phyloP scores from a whole-genome alignment of 2,888 invertebrate genomes.

The Hirtodrosophila alboralis region DNA sequence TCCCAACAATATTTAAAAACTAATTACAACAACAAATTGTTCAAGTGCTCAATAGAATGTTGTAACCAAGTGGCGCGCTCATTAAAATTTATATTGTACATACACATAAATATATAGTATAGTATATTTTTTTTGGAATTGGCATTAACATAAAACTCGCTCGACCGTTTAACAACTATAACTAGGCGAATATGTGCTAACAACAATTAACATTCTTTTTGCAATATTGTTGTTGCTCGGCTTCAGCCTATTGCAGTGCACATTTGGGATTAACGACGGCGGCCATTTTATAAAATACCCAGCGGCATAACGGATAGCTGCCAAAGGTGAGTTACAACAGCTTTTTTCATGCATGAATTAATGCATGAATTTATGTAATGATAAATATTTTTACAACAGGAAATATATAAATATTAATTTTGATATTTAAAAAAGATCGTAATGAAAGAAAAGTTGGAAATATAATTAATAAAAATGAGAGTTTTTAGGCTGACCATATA shows the following conservation, averaged over 20 bases:
- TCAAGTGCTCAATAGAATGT: conserved; percentile 41
- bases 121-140: conserved; percentile 29
- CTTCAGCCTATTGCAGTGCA: conserved; percentile 9
- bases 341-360: neutral
- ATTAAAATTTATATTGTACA: conserved; percentile 24
- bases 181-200: conserved; percentile 55
- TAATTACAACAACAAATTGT: conserved; percentile 25
- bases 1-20: conserved; percentile 25
- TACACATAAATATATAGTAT: neutral
- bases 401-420: too few species aligned
- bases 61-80: conserved; percentile 31
- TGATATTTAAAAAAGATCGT: too few species aligned
- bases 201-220: conserved; percentile 52
- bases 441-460: too few species aligned
- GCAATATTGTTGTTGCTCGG: conserved; percentile 32
- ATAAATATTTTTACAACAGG: too few species aligned
- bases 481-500: too few species aligned
- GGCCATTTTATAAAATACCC: conserved; percentile 66
- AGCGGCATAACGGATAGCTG: conserved; percentile 82
- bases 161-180: conserved; percentile 34
- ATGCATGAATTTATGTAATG: neutral
- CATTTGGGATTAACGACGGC: conserved; percentile 60
- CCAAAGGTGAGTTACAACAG: conserved; percentile 67
- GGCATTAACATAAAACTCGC: conserved; percentile 55
- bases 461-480: too few species aligned